Conservation (phyloP, 2,888 invertebrate species). For the Biston stratarius region DNA sequence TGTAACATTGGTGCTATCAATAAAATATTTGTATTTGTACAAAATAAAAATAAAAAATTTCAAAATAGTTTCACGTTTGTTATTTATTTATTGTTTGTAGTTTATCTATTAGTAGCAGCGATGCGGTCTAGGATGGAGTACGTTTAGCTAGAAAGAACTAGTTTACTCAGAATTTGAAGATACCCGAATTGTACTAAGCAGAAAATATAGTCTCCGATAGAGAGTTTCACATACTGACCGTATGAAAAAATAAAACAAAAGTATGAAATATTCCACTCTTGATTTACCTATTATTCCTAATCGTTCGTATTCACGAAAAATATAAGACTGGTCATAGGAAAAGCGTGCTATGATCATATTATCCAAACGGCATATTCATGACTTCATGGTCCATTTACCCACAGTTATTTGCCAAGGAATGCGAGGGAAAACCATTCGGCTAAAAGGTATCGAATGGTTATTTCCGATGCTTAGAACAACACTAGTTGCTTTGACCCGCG, state of each 20-base stretch:
- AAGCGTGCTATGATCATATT: conserved; percentile 37
- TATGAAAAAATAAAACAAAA: not conserved
- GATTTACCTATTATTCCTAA: not conserved
- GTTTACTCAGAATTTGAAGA: no score
- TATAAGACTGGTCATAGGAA: conserved; percentile 28
- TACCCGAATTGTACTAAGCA: no score
- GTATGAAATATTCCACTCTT: not conserved
- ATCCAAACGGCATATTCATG: conserved; percentile 38
- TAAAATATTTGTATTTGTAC: no score
- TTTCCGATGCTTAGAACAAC: conserved; percentile 5
- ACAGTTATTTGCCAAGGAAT: conserved; percentile 37
- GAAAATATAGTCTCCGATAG: no score
- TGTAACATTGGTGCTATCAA: no score
- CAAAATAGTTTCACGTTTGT: no score
- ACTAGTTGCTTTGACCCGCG: not conserved
- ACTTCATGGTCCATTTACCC: conserved; percentile 46
- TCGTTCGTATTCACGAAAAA: conserved; percentile 18
- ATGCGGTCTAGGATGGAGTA: no score
- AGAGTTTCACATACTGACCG: no score
- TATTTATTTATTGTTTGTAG: no score
- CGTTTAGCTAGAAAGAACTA: no score
- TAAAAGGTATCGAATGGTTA: conserved; percentile 50
- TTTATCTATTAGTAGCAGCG: no score
- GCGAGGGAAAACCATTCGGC: conserved; percentile 48
- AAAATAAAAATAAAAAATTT: no score